Conservation (phyloP, 2,797 vertebrate genomes). For the Eurystomus glaucurus region DNA sequence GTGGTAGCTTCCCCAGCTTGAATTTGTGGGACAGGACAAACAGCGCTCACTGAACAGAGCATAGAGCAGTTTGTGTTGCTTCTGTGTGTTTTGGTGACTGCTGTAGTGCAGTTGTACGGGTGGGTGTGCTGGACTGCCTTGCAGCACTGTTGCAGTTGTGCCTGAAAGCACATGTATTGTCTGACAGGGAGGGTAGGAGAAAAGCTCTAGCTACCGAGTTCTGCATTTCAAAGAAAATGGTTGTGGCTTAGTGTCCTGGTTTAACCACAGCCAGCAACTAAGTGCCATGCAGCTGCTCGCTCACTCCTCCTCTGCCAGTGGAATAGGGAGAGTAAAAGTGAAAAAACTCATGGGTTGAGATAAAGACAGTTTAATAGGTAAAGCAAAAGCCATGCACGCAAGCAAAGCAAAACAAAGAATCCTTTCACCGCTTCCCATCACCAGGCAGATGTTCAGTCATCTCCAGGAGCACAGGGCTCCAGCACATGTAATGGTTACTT, state of each 20-base stretch:
- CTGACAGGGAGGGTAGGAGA: not conserved
- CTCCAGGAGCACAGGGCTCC: no score
- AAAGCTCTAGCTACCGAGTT: not conserved
- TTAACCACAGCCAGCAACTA: not conserved
- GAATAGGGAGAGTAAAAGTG: no score
- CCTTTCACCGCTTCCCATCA: no score
- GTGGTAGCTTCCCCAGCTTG: not conserved
- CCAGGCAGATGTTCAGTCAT: no score
- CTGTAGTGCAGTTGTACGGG: not conserved
- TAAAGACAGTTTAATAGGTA: no score
- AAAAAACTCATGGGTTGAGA: no score
- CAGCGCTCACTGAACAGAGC: not conserved
- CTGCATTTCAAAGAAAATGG: not conserved
- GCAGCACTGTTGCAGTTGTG: not conserved
- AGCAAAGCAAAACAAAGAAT: no score
- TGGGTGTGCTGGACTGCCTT: rapidly evolving
- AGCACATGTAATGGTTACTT: not conserved
- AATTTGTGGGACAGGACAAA: not conserved
- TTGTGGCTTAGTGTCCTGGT: not conserved
- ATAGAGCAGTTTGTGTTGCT: not conserved
- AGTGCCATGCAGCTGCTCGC: not conserved
- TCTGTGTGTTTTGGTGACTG: not conserved
- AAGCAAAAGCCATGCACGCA: no score
- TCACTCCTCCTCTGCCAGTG: no score
- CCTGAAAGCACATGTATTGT: not conserved